Conservation (phyloP, 2,113 vertebrate genomes). For the Oreochromis spilurus region DNA sequence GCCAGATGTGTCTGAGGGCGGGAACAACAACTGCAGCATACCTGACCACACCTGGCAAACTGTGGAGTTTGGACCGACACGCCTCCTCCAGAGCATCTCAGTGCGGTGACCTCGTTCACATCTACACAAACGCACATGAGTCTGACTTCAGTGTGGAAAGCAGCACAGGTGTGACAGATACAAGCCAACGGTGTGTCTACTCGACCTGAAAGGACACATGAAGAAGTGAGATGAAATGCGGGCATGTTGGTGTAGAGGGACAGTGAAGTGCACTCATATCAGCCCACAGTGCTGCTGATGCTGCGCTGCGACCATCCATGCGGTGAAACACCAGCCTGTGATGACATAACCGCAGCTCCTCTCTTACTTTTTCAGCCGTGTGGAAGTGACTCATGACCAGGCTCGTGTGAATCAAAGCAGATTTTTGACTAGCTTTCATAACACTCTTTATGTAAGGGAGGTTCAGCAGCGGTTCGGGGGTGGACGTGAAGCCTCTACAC, state of each 20-base stretch:
- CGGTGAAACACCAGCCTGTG: not conserved
- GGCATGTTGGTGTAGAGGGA: not conserved
- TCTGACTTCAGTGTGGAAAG: not conserved
- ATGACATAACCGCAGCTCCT: conserved; percentile 23
- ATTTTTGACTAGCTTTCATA: conserved; percentile 26
- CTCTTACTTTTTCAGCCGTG: conserved; percentile 16
- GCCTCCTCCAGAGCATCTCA: not conserved
- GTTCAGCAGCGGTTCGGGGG: not conserved
- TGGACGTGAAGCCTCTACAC: not conserved
- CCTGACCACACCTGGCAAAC: not conserved
- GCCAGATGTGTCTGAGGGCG: not conserved
- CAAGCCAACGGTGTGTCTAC: fast-evolving
- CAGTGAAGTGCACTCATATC: not conserved
- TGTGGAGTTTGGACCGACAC: not conserved
- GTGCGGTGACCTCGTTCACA: not conserved
- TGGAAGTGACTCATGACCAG: conserved; percentile 43
- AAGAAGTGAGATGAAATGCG: not conserved
- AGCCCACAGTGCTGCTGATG: not conserved
- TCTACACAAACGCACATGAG: not conserved
- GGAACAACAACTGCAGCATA: not conserved
- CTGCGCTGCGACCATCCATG: not conserved
- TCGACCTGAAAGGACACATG: not conserved
- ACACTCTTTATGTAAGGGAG: conserved; percentile 33
- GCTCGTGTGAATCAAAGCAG: conserved; percentile 7
- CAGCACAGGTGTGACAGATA: not conserved